These are phyloP conservation scores for Ochotona curzoniae DNA, from an alignment of 2,113 vertebrate species.

Conservation along the genomic window DNA sequence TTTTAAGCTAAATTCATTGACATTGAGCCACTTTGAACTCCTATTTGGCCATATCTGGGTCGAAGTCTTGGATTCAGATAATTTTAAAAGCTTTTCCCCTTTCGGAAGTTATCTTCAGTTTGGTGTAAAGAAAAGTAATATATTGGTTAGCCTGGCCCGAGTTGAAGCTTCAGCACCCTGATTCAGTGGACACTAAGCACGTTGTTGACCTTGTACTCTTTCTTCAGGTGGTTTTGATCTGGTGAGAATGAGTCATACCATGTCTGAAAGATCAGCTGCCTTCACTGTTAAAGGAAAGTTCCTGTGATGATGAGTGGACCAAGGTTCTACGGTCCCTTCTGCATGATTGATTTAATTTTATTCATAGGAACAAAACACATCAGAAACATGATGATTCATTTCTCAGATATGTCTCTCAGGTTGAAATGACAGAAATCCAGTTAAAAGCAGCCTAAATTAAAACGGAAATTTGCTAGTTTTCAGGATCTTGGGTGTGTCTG, in stretches of 20 bases:
- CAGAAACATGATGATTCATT: background rate
- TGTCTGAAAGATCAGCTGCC: constrained; percentile 67
- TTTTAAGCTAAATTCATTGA: background rate
- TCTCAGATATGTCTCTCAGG: background rate
- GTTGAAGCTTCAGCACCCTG: constrained; percentile 71
- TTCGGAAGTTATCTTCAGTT: constrained; percentile 13
- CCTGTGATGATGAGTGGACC: background rate
- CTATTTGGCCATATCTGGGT: background rate
- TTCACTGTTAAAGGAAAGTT: constrained; percentile 50
- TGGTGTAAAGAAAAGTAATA: background rate
- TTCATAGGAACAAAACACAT: background rate
- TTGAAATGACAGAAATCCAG: background rate
- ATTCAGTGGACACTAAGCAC: constrained; percentile 81
- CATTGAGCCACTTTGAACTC: background rate
- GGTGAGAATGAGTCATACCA: constrained; percentile 64
- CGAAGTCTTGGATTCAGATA: background rate
- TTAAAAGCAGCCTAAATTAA: background rate
- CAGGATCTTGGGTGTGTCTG: background rate
- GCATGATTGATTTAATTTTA: background rate
- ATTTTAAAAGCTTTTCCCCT: background rate
- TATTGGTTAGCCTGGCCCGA: background rate
- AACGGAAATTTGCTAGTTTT: background rate
- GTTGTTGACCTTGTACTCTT: constrained; percentile 77
- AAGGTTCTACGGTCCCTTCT: background rate
- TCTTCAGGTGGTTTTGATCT: constrained; percentile 70